Conservation (phyloP, 2,113 vertebrate species). For the Oceanodroma tethys region DNA sequence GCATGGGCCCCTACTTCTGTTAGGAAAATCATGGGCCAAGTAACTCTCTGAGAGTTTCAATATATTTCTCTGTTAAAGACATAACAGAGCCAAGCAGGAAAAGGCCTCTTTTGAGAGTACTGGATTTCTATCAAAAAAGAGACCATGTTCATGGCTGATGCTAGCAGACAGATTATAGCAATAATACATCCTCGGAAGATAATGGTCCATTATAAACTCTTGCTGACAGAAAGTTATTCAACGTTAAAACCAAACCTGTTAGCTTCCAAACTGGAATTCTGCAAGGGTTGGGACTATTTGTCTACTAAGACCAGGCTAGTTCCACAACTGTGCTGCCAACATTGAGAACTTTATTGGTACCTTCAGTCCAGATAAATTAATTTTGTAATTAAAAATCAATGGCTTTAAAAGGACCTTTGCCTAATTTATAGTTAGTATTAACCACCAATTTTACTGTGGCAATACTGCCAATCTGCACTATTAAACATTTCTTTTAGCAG, state of each 20-base stretch:
- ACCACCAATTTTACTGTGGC: background rate
- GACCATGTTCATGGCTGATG: background rate
- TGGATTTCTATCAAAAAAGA: background rate
- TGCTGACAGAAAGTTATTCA: background rate
- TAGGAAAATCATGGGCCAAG: background rate
- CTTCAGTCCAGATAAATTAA: background rate
- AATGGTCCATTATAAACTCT: background rate
- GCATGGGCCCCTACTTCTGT: accelerated
- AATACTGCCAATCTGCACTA: background rate
- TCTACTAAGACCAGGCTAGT: background rate
- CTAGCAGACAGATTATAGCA: background rate
- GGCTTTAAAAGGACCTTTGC: background rate
- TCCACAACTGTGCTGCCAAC: background rate
- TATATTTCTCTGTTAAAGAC: background rate
- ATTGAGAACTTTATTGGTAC: background rate
- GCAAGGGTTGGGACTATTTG: background rate
- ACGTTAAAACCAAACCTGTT: background rate
- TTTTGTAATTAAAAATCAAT: background rate
- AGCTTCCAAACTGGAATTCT: background rate
- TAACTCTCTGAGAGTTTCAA: accelerated
- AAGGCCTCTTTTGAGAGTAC: background rate
- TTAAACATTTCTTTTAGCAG: background rate
- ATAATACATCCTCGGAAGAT: background rate
- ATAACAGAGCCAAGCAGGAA: background rate
- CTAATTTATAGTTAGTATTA: background rate